A percentile compares a stretch with the other conserved stretches of the same genome.
These are phyloP conservation scores for Edolisoma coerulescens DNA, from an alignment of 2,113 vertebrate species.

Conservation along the genomic window DNA sequence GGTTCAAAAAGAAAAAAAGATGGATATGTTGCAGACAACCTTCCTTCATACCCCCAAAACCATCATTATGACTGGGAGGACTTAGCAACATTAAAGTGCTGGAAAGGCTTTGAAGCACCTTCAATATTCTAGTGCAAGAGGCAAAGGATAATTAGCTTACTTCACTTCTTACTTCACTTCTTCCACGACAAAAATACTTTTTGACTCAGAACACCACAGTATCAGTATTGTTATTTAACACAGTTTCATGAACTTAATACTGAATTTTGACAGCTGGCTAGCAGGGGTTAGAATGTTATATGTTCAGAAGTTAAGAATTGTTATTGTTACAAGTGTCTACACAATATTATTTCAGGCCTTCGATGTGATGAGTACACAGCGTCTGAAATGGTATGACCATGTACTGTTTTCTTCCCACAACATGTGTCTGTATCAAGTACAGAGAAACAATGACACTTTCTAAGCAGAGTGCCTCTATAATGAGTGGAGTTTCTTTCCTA, in stretches of 20 bases:
- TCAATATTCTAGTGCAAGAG: neutral
- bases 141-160: neutral
- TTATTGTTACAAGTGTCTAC: neutral
- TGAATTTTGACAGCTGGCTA: neutral
- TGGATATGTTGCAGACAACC: neutral
- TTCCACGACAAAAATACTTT: neutral
- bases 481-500: neutral
- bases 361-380: neutral
- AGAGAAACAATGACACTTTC: neutral
- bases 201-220: neutral
- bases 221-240: neutral
- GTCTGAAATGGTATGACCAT: neutral
- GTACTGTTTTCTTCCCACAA: neutral
- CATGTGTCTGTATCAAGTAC: neutral
- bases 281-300: neutral
- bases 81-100: neutral
- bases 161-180: neutral
- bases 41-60: neutral
- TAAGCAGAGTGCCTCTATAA: neutral
- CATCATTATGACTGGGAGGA: neutral
- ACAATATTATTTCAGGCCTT: neutral
- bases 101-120: neutral
- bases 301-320: neutral
- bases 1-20: neutral
- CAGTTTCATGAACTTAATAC: neutral